These are phyloP conservation scores for Corapipo altera DNA, from an alignment of 2,113 vertebrate genomes.

Conservation along the genomic window DNA sequence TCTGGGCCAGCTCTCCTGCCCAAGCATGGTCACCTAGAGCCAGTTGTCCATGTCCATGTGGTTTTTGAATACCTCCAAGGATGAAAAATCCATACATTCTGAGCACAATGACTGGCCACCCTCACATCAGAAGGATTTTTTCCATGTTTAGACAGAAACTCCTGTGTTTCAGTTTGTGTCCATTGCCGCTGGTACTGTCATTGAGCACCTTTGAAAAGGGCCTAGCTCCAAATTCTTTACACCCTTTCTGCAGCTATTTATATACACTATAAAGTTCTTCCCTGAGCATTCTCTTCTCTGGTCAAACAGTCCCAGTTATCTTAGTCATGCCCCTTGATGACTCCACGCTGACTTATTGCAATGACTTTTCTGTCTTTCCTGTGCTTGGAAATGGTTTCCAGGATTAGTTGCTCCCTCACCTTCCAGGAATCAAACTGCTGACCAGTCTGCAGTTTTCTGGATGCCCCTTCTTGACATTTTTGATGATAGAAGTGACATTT, in stretches of 20 bases:
- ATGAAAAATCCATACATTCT: background rate
- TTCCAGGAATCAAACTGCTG: background rate
- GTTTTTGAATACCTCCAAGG: background rate
- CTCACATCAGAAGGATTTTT: background rate
- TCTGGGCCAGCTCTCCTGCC: background rate
- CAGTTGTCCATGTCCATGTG: too few species aligned
- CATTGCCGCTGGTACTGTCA: background rate
- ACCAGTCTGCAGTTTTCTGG: background rate
- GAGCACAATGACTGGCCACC: background rate
- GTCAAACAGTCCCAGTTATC: background rate
- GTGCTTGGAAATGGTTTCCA: background rate
- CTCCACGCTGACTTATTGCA: background rate
- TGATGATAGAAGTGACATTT: background rate
- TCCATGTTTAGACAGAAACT: background rate
- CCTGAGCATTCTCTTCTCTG: background rate
- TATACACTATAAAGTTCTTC: accelerated
- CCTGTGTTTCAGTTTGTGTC: background rate
- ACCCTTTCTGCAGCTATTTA: background rate
- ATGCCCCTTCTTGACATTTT: background rate
- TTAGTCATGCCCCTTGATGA: background rate
- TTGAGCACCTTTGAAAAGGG: background rate
- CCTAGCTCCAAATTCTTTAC: background rate
- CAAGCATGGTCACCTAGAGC: background rate
- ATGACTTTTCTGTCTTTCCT: background rate
- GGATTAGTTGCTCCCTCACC: background rate